Evolutionary conservation across 2,888 invertebrate species (phyloP).

Genomic region (Luperina nickerlii): DNA sequence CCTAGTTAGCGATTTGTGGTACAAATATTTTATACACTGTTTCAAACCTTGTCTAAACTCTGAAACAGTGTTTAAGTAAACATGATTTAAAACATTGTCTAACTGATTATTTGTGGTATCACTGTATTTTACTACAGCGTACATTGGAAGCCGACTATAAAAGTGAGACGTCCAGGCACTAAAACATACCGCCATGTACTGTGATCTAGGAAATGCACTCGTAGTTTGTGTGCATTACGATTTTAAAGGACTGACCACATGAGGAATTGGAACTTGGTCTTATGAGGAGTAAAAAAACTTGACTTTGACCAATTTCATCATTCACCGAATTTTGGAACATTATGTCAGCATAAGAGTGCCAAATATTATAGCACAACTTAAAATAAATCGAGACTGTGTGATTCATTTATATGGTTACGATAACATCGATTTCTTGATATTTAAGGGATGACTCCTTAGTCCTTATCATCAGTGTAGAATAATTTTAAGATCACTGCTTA

Average conservation of each 20-base stretch:
- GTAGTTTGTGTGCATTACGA: conserved; percentile 30
- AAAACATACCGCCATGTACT: conserved; percentile 45
- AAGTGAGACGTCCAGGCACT: conserved; percentile 55
- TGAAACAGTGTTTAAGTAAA: too few species aligned
- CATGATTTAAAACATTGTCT: too few species aligned
- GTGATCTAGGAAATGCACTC: conserved; percentile 42
- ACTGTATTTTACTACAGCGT: conserved; percentile 37
- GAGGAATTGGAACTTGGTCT: neutral
- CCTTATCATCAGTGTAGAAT: neutral
- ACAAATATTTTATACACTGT: too few species aligned
- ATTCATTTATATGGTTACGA: neutral
- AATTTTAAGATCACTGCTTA: neutral
- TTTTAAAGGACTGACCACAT: conserved; percentile 33
- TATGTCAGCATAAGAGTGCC: neutral
- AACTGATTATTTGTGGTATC: too few species aligned
- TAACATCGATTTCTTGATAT: neutral
- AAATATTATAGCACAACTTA: neutral
- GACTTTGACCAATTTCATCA: neutral
- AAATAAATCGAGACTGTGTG: neutral
- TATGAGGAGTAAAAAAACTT: neutral
- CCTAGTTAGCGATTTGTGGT: too few species aligned
- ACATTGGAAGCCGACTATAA: conserved; percentile 59
- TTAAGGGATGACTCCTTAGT: neutral
- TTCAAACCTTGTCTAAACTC: too few species aligned
- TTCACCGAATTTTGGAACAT: neutral